These are phyloP conservation scores for Sisyra nigra DNA, from an alignment of 2,888 invertebrate species.

Conservation along the genomic window DNA sequence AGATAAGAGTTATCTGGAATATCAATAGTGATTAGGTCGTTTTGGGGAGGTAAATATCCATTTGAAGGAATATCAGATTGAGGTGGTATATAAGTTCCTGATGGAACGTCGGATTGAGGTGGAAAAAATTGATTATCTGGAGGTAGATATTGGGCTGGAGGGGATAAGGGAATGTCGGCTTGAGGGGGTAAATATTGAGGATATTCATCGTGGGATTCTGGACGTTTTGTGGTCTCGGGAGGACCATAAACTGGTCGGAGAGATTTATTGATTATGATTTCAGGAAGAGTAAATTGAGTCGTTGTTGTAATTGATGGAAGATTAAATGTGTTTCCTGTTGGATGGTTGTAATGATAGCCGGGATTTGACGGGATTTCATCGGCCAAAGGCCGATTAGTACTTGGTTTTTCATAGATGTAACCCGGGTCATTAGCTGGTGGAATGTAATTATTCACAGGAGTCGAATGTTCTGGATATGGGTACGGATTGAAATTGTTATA, in stretches of 20 bases:
- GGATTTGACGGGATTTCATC: background rate
- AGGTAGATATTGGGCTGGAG: background rate
- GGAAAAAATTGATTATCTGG: background rate
- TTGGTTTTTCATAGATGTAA: conserved; percentile 11
- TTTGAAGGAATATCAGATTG: background rate
- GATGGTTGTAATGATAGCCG: conserved; percentile 10
- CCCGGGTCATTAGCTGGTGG: conserved; percentile 9
- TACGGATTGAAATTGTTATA: too few relatives aligned
- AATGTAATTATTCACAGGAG: conserved; percentile 2
- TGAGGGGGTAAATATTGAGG: background rate
- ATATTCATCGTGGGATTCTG: conserved; percentile 1
- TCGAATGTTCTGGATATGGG: too few relatives aligned
- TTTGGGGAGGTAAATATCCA: background rate
- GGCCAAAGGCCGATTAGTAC: background rate
- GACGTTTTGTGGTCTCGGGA: background rate
- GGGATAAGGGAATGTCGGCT: background rate
- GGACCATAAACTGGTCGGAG: background rate
- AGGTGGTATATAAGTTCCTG: background rate
- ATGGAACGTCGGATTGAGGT: background rate
- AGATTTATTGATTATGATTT: background rate
- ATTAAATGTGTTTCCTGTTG: background rate
- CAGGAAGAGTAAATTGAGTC: background rate
- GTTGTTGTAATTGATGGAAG: background rate
- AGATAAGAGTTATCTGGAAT: conserved; percentile 1
- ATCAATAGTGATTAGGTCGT: background rate